These are phyloP conservation scores for Oscheius sp. DNA, from an alignment of 2,888 invertebrate species.

Conservation along the genomic window DNA sequence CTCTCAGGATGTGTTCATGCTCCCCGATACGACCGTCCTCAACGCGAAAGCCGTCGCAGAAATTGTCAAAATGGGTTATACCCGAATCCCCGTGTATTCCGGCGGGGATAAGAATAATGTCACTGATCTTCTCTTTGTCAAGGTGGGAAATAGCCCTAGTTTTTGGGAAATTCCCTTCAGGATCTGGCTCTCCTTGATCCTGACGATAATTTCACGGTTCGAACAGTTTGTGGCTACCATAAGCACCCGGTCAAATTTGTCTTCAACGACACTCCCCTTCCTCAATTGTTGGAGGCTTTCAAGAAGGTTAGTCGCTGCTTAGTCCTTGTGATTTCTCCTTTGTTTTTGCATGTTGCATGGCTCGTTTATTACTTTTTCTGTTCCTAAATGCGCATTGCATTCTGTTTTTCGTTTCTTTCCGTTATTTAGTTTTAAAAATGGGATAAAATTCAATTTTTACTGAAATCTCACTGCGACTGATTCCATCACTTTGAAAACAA, in stretches of 20 bases:
- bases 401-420: no score
- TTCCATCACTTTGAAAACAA: no score
- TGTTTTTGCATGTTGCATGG: not conserved
- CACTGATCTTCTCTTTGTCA: conserved; percentile 83
- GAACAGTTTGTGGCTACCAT: conserved; percentile 77
- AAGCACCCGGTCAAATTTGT: conserved; percentile 96
- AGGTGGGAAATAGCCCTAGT: conserved; percentile 46
- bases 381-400: not conserved
- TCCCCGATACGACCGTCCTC: conserved; percentile 87
- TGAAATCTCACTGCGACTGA: no score
- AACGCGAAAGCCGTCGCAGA: conserved; percentile 95
- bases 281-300: conserved; percentile 94
- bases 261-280: conserved; percentile 93
- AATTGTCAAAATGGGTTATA: conserved; percentile 82
- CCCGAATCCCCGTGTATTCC: conserved; percentile 89
- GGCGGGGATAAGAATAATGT: conserved; percentile 61
- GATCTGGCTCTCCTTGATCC: conserved; percentile 98
- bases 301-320: conserved; percentile 79
- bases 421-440: no score
- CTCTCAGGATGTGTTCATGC: conserved; percentile 92
- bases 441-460: no score
- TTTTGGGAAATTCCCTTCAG: conserved; percentile 22
- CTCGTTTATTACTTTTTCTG: not conserved
- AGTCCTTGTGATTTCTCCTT: not conserved
- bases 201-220: conserved; percentile 86